These are phyloP conservation scores for Macrosteles quadrilineatus DNA, from an alignment of 1,140 invertebrate species.

Conservation along the genomic window DNA sequence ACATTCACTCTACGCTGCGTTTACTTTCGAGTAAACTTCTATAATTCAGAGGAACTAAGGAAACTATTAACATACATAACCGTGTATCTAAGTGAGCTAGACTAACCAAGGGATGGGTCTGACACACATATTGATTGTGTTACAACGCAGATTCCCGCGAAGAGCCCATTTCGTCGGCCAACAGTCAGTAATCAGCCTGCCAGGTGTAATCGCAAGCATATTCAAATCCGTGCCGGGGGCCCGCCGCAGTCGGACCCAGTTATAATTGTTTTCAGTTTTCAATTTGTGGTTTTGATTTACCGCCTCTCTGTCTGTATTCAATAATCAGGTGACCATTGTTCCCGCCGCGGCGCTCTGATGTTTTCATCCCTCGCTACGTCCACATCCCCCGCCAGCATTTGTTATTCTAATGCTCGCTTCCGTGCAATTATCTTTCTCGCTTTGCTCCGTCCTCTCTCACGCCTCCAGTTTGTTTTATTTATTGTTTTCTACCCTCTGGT, in stretches of 20 bases:
- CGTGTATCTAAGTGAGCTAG: too few relatives aligned
- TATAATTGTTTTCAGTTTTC: conserved; percentile 7
- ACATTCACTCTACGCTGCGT: too few relatives aligned
- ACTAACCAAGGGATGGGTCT: too few relatives aligned
- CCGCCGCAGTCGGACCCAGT: not conserved
- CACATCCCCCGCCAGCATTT: not conserved
- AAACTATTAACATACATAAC: too few relatives aligned
- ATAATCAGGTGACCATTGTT: conserved; percentile 13
- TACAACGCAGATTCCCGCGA: too few relatives aligned
- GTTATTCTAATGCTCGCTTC: conserved; percentile 4
- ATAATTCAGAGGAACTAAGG: too few relatives aligned
- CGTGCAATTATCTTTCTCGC: conserved; percentile 7
- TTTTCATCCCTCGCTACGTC: not conserved
- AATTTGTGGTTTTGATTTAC: conserved; percentile 16
- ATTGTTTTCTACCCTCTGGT: not conserved
- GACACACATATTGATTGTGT: too few relatives aligned
- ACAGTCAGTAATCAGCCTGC: too few relatives aligned
- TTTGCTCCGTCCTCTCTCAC: not conserved
- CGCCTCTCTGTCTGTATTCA: not conserved
- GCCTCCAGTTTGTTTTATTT: conserved; percentile 2
- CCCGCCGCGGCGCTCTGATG: not conserved
- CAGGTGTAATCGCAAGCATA: too few relatives aligned
- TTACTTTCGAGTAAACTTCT: too few relatives aligned
- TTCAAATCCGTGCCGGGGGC: not conserved
- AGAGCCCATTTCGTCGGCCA: too few relatives aligned